phyloP scores from a whole-genome alignment of 2,888 invertebrate species.

The Hecatera dysodea region DNA sequence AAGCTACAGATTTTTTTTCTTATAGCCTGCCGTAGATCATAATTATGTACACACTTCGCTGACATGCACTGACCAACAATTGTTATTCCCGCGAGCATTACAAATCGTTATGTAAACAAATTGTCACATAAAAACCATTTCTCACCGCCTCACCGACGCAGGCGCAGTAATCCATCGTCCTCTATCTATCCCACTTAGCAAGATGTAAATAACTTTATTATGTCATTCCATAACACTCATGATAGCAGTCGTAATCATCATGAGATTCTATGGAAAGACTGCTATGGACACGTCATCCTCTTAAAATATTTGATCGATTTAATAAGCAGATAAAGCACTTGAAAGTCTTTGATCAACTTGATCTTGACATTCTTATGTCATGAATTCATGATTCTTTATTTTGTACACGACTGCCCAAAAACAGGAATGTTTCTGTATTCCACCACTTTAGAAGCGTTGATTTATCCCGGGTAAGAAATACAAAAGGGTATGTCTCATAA shows the following conservation, averaged over 20 bases:
- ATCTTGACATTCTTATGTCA: conserved; percentile 16
- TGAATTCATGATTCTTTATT: neutral
- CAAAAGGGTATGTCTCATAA: no score
- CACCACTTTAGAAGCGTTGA: no score
- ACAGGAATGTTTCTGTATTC: no score
- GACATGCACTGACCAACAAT: conserved; percentile 13
- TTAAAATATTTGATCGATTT: conserved; percentile 21
- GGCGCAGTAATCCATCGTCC: conserved; percentile 37
- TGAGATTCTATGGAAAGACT: conserved; percentile 7
- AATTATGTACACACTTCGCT: neutral
- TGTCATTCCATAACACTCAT: conserved; percentile 39
- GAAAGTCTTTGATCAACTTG: conserved; percentile 7
- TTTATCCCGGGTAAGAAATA: no score
- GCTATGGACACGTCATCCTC: conserved; percentile 23
- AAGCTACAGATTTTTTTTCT: neutral
- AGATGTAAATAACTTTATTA: conserved; percentile 34
- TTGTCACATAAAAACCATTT: conserved; percentile 25
- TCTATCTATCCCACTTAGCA: conserved; percentile 24
- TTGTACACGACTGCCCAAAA: no score
- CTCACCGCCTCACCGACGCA: conserved; percentile 12
- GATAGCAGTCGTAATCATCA: conserved; percentile 17
- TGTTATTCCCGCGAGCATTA: conserved; percentile 24
- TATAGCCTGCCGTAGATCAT: neutral
- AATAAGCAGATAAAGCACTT: conserved; percentile 35
- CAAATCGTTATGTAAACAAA: conserved; percentile 38